These are phyloP conservation scores for Egretta garzetta DNA, from an alignment of 2,113 vertebrate species.

Conservation along the genomic window DNA sequence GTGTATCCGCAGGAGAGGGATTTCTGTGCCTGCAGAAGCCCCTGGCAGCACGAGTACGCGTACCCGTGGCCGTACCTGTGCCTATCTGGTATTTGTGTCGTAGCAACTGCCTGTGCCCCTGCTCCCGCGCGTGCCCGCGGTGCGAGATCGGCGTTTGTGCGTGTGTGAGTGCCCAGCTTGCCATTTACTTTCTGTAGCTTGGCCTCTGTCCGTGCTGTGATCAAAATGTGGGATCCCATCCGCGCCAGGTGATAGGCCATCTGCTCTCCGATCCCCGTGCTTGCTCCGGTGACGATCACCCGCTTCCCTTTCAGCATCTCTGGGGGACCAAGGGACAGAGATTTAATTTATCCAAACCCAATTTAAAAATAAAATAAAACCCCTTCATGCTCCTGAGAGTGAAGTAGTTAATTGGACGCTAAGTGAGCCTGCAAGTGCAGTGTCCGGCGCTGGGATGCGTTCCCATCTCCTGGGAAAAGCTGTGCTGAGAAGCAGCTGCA, in stretches of 20 bases:
- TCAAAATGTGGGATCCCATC: constrained; percentile 77
- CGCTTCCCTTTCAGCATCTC: constrained; percentile 80
- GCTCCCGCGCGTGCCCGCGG: accelerated
- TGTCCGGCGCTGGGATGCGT: not conserved
- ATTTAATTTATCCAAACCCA: not conserved
- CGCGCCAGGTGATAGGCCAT: constrained; percentile 78
- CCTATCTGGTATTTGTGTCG: accelerated
- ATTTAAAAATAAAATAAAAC: not conserved
- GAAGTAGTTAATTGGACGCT: not conserved
- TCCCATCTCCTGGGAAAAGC: not conserved
- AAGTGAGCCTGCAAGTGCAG: accelerated
- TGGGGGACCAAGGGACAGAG: constrained; percentile 12
- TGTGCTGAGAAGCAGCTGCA: not conserved
- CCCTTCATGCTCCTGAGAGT: accelerated
- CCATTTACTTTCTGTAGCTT: constrained; percentile 75
- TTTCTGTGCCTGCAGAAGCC: not conserved
- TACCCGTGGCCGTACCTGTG: accelerated
- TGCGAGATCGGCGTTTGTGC: not conserved
- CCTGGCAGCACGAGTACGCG: accelerated
- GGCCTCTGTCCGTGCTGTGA: constrained; percentile 76
- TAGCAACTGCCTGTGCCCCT: accelerated
- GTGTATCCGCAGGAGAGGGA: not conserved
- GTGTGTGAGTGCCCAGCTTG: not conserved
- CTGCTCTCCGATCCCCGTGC: constrained; percentile 79
- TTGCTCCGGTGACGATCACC: constrained; percentile 80